phyloP scores from a whole-genome alignment of 2,113 vertebrate genomes.

The Pelusios castaneus region DNA sequence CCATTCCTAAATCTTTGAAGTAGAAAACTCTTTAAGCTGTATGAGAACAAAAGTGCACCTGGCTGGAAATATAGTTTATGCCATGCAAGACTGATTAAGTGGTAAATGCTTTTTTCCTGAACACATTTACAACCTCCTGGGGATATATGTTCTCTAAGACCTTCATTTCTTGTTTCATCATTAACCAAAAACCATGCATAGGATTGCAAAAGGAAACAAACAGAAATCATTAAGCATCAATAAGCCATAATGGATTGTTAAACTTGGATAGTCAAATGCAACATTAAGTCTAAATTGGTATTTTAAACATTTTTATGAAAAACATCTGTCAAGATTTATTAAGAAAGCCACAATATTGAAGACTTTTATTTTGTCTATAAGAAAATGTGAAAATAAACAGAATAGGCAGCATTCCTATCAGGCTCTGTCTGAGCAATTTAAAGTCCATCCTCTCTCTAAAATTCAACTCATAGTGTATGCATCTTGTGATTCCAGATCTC shows the following conservation, averaged over 20 bases:
- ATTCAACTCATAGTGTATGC: neutral
- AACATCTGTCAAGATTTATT: conserved; percentile 17
- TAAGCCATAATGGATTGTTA: neutral
- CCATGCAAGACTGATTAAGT: conserved; percentile 26
- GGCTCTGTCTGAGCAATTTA: neutral
- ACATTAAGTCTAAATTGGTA: neutral
- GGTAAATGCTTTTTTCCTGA: neutral
- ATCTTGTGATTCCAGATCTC: neutral
- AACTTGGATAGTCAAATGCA: neutral
- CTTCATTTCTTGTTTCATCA: conserved; percentile 21
- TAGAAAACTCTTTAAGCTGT: neutral
- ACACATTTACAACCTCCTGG: neutral
- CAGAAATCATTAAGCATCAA: neutral
- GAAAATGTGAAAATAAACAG: neutral
- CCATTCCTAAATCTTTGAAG: conserved; percentile 26
- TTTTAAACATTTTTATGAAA: conserved; percentile 17
- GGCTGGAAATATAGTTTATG: conserved; percentile 22
- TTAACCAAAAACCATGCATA: conserved; percentile 27
- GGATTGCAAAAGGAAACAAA: conserved; percentile 6
- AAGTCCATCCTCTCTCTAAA: neutral
- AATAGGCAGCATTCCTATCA: neutral
- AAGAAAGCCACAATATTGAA: neutral
- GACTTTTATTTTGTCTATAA: neutral
- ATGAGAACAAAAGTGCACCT: neutral
- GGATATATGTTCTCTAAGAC: neutral